phyloP scores from a whole-genome alignment of 2,888 invertebrate genomes.

The Calameuta filiformis region DNA sequence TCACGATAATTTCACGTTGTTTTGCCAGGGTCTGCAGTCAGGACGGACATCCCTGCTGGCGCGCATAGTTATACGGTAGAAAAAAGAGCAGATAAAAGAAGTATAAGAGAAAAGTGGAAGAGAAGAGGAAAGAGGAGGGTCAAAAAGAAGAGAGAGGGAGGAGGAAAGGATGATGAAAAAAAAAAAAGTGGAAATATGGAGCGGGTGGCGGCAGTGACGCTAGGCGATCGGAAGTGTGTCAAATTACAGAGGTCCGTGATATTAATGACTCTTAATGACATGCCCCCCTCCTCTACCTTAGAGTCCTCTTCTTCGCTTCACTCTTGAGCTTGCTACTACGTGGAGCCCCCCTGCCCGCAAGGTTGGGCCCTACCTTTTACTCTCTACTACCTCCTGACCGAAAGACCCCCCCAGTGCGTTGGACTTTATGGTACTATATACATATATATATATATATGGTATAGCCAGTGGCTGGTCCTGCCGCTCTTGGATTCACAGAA shows the following conservation, averaged over 20 bases:
- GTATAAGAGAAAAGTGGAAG: neutral
- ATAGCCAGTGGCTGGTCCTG: neutral
- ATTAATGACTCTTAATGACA: slow-evolving; percentile 65
- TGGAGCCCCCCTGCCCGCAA: slow-evolving; percentile 19
- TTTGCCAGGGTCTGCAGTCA: slow-evolving; percentile 1
- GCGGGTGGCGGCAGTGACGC: slow-evolving; percentile 55
- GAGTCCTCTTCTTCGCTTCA: slow-evolving; percentile 26
- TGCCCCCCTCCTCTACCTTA: slow-evolving; percentile 41
- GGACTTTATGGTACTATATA: slow-evolving; percentile 3
- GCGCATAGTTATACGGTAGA: too few relatives aligned
- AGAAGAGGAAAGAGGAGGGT: neutral
- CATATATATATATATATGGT: too few relatives aligned
- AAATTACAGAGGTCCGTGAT: slow-evolving; percentile 64
- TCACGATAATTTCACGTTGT: slow-evolving; percentile 7
- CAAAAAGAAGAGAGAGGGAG: slow-evolving; percentile 9
- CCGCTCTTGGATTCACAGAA: slow-evolving; percentile 55
- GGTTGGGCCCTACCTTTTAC: slow-evolving; percentile 25
- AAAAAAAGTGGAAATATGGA: slow-evolving; percentile 32
- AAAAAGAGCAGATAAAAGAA: too few relatives aligned
- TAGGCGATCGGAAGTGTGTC: slow-evolving; percentile 64
- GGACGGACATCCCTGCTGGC: too few relatives aligned
- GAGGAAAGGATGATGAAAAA: neutral
- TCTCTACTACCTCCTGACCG: slow-evolving; percentile 12
- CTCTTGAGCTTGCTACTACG: slow-evolving; percentile 13
- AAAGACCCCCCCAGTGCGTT: slow-evolving; percentile 24